Base-by-base conservation (phyloP, 2,797 vertebrate genomes). In the Hipposideros larvatus region DNA sequence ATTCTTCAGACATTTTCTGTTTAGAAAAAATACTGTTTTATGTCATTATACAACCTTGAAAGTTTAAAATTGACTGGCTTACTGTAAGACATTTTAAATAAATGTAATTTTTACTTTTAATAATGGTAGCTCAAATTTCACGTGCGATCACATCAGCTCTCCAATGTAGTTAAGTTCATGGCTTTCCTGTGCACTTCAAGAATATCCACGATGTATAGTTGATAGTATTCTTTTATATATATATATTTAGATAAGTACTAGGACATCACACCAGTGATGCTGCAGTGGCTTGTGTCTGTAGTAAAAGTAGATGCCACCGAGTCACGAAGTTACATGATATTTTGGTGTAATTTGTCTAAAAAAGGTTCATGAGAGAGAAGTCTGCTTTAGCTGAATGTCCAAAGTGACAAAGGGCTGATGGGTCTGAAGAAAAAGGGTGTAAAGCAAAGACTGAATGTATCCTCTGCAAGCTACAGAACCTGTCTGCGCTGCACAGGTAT, bases 61-160 rank as follows among this genome's bases (percentile, higher is more conserved):
- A 98, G 86, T 98, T 98, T 98, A 96, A 98, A 98, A 97, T 95
- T 95, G 90, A 78, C 96, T 97, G 92, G 77, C 98, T 98, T 98
- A 97, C 94, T 90, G 77, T 98, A 98, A 98, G 96, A 98, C 98
- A 71, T 87, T 98, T 98, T 98, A 98, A 98, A 92, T 97, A 97
- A 98, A 98, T 97, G 92, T 61, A 95, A 19, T 98, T 94, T 98
- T 96, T 98, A 13, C 98, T 98, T 98, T 98, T 98, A 98, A 98
- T 98, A 98, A 98, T n/a, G 93, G 90, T 97, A 98, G 91, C 97
- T 98, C 96, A 98, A 96, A 98, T 98, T 98, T 98, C 97, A 97
- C 94, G 89, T 98, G 97, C 98, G 97, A 98, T 98, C 97, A 98
- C 88, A 93, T 94, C 97, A 98, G 96, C 96, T 93, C 95, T 98